These are phyloP conservation scores for Aplochiton taeniatus DNA, from an alignment of 2,797 vertebrate species.

Conservation along the genomic window DNA sequence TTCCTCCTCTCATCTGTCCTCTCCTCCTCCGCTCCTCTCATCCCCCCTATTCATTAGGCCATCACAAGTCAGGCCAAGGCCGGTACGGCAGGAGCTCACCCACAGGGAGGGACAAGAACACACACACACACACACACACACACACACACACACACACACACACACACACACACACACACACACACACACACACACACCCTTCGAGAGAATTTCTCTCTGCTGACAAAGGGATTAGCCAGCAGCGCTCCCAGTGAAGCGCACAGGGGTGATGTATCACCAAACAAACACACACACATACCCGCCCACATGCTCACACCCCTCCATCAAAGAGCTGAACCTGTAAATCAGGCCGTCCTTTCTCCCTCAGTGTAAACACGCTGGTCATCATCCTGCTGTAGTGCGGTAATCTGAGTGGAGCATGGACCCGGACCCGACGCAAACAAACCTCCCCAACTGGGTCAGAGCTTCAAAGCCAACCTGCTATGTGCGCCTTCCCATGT, in stretches of 20 bases:
- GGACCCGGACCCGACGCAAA: too few species aligned
- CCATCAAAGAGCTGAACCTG: too few species aligned
- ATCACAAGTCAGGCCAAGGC: constrained; percentile 39
- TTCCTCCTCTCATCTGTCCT: constrained; percentile 11
- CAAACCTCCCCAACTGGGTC: too few species aligned
- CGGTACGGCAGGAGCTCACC: constrained; percentile 47
- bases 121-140: constrained; percentile 8
- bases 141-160: constrained; percentile 6
- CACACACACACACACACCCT: constrained; percentile 7
- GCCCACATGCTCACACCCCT: constrained; percentile 8
- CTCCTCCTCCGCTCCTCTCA: constrained; percentile 38
- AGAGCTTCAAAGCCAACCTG: too few species aligned
- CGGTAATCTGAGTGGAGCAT: too few species aligned
- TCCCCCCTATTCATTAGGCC: constrained; percentile 68
- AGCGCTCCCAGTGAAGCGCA: background rate
- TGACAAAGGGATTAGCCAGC: background rate
- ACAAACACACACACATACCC: constrained; percentile 20
- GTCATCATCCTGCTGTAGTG: too few species aligned
- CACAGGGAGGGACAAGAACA: constrained; percentile 32
- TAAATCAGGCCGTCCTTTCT: too few species aligned
- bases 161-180: constrained; percentile 4
- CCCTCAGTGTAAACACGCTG: too few species aligned
- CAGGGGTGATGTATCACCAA: background rate
- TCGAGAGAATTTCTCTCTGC: background rate
- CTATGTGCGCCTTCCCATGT: too few species aligned